Base-by-base conservation (phyloP, 2,797 vertebrate genomes). In the Cheirogaleus major region DNA sequence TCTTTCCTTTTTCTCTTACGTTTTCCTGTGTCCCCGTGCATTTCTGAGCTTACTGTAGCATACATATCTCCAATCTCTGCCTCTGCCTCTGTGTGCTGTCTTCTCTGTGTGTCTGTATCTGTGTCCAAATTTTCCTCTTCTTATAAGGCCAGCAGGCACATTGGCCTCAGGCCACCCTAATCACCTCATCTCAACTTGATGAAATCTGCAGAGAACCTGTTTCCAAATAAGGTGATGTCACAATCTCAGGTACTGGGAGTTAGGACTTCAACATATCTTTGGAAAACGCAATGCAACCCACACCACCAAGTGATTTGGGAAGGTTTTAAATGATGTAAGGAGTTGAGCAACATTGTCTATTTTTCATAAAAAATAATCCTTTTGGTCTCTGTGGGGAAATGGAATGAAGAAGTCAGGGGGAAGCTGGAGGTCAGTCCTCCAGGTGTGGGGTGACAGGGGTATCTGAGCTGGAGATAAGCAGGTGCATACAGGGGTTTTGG, bases 271-370 rank as follows among this genome's bases (percentile, higher is more conserved):
- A 30, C 4, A 4, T 65, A 55, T 25, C 25, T 80, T 35, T 17
- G n/a, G n/a, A 22, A 9, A 11, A 25, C 48, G 43, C 45, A 35
- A 41, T 55, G 72, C 27, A 57, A 75, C 23, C 9, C n/a, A 4
- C 38, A 76, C 41, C 22, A 45, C 27, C 9, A 83, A 45, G n/a
- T 90, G 69, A 76, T n/a, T 78, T 43, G 72, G 52, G 35, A 72
- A 79, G 32, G 15, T 84, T 94, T 95, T 35, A 15, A 48, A 92
- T 35, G 23, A 52, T 61, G 93, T 90, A 94, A 88, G 30, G 30
- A 82, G 18, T 48, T 43, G 18, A 75, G 17, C 4, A 75, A 5
- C 13, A 30, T 17, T 91, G 59, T 18, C n/a, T 65, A 65, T 27
- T 48, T 93, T 61, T 72, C 14, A 32, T 95, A 65, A 84, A 76